Percentiles rank a stretch among this genome's conserved stretches.
These are phyloP conservation scores for Sepioteuthis lessoniana DNA, from an alignment of 2,888 invertebrate genomes.

Conservation along the genomic window DNA sequence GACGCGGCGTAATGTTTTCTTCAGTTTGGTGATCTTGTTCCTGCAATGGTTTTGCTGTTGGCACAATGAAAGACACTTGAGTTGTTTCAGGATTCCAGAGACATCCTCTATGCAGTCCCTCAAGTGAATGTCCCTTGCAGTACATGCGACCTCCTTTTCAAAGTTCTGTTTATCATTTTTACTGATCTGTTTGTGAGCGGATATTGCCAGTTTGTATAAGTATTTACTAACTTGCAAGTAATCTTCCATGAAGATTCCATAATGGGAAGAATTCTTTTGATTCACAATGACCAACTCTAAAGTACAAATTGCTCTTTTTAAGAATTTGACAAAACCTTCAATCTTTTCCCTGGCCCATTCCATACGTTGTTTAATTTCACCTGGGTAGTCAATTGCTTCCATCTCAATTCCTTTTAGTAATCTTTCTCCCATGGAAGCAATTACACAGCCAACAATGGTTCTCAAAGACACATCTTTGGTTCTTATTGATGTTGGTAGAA, in stretches of 20 bases:
- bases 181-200: not conserved
- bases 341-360: not conserved
- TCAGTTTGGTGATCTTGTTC: slow-evolving; percentile 35
- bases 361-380: not conserved
- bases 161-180: not conserved
- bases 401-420: not conserved
- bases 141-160: not conserved
- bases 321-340: not conserved
- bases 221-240: not conserved
- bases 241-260: not conserved
- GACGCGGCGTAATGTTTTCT: not conserved
- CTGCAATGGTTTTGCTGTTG: not conserved
- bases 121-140: not conserved
- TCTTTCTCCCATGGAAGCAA: slow-evolving; percentile 12
- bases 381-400: not conserved
- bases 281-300: not conserved
- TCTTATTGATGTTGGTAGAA: not conserved
- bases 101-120: not conserved
- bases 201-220: not conserved
- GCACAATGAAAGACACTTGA: not conserved
- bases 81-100: slow-evolving; percentile 39
- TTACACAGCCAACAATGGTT: slow-evolving; percentile 37
- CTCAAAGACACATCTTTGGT: slow-evolving; percentile 15
- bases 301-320: slow-evolving; percentile 24
- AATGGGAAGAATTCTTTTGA: not conserved